phyloP scores from a whole-genome alignment of 2,797 vertebrate genomes.

The Sphaeramia orbicularis region DNA sequence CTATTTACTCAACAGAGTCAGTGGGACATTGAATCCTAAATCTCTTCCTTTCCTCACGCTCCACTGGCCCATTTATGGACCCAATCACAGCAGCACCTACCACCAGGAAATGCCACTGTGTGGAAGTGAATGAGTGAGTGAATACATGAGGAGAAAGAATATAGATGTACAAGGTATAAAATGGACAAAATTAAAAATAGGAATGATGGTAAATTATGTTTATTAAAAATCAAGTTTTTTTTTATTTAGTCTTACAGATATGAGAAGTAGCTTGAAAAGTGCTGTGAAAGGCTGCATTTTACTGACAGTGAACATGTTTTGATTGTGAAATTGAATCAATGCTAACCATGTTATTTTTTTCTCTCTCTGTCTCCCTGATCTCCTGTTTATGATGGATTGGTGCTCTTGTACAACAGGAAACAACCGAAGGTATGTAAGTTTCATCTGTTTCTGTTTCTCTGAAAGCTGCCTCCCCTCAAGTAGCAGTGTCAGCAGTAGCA shows the following conservation, averaged over 20 bases:
- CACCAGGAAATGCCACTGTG: slow-evolving; percentile 63
- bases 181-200: slow-evolving; percentile 13
- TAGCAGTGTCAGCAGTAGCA: slow-evolving; percentile 6
- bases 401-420: slow-evolving; percentile 70
- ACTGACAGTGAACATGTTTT: slow-evolving; percentile 42
- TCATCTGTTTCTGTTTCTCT: slow-evolving; percentile 22
- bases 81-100: slow-evolving; percentile 67
- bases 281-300: slow-evolving; percentile 40
- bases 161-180: slow-evolving; percentile 22
- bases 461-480: not conserved
- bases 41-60: slow-evolving; percentile 80
- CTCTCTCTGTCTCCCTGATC: slow-evolving; percentile 29
- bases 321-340: slow-evolving; percentile 44
- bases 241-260: slow-evolving; percentile 4
- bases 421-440: slow-evolving; percentile 82
- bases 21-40: slow-evolving; percentile 81
- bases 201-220: not conserved
- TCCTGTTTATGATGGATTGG: slow-evolving; percentile 36
- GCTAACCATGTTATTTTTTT: slow-evolving; percentile 62
- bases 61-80: slow-evolving; percentile 78
- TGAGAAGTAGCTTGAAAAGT: slow-evolving; percentile 27
- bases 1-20: slow-evolving; percentile 84
- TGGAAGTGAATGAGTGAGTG: slow-evolving; percentile 53
- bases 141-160: slow-evolving; percentile 35
- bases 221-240: not conserved